Percentiles rank a stretch among this genome's conserved stretches.
These are phyloP conservation scores for Brachionus paranguensis DNA, from an alignment of 1,140 invertebrate genomes.

Conservation along the genomic window DNA sequence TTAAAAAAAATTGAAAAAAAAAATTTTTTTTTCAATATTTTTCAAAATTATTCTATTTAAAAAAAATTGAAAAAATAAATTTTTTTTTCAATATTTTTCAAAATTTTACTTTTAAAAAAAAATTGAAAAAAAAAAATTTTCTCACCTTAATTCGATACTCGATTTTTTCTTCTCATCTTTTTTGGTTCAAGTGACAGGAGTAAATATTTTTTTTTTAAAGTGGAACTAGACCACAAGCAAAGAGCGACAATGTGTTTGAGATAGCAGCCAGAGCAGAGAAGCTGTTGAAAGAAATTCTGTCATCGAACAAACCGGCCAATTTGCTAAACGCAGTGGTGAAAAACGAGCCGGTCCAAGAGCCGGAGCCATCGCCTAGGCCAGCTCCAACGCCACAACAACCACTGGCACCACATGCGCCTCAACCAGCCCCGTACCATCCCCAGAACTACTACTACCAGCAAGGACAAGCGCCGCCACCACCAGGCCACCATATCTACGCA, in stretches of 20 bases:
- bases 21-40: too few relatives aligned
- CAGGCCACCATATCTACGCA: background rate
- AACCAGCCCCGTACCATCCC: background rate
- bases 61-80: too few relatives aligned
- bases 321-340: background rate
- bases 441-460: background rate
- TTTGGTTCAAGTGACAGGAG: background rate
- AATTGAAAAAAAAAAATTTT: too few relatives aligned
- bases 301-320: background rate
- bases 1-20: too few relatives aligned
- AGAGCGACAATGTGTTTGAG: constrained; percentile 5
- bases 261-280: constrained; percentile 38
- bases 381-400: background rate
- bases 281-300: constrained; percentile 18
- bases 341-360: background rate
- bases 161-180: background rate
- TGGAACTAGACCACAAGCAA: background rate
- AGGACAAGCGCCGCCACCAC: background rate
- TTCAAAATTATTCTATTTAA: too few relatives aligned
- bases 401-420: background rate
- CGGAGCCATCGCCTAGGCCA: background rate
- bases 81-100: too few relatives aligned
- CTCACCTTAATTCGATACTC: background rate
- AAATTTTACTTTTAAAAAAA: too few relatives aligned
- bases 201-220: background rate